These are phyloP conservation scores for Sitobion miscanthi DNA, from an alignment of 1,140 invertebrate genomes.

Conservation along the genomic window DNA sequence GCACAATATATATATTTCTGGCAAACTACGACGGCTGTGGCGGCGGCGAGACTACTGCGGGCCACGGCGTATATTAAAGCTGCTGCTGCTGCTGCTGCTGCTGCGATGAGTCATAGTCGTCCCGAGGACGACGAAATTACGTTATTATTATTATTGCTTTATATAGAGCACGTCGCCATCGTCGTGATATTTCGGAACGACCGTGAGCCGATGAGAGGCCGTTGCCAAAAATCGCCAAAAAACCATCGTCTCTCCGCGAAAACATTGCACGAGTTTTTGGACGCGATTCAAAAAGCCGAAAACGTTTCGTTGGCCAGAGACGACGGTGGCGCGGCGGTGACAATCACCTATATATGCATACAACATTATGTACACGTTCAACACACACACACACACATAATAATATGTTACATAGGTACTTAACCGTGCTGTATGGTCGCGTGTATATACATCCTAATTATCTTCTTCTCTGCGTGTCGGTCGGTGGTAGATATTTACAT, in stretches of 20 bases:
- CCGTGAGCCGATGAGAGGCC: not conserved
- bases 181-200: not conserved
- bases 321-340: too few species aligned
- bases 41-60: not conserved
- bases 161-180: not conserved
- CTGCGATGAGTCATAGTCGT: not conserved
- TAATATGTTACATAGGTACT: not conserved
- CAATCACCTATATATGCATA: not conserved
- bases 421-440: not conserved
- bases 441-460: not conserved
- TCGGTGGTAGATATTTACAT: not conserved
- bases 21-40: not conserved
- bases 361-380: not conserved
- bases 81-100: not conserved
- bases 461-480: not conserved
- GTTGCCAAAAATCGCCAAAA: not conserved
- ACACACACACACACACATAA: not conserved
- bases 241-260: not conserved
- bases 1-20: not conserved
- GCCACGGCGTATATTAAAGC: not conserved
- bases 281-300: not conserved
- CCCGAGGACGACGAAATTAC: not conserved
- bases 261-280: not conserved
- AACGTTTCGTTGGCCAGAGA: not conserved
- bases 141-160: constrained; percentile 3